Conservation (phyloP, 2,113 vertebrate species). For the Hippocampus zosterae region DNA sequence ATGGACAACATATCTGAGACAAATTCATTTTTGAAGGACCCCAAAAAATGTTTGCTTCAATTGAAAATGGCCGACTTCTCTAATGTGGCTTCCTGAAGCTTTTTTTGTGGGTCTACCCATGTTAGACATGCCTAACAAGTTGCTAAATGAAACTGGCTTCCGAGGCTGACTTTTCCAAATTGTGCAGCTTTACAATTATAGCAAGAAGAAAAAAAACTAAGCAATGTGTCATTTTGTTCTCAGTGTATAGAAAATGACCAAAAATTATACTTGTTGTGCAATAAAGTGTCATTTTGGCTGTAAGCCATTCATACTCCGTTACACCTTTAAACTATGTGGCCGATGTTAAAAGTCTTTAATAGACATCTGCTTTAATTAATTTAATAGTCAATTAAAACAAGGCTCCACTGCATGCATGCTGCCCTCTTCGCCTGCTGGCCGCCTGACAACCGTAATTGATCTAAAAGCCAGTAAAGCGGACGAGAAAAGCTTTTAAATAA, state of each 20-base stretch:
- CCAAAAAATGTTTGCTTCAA: background rate
- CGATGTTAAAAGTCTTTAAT: slow-evolving; percentile 70
- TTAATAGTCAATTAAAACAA: slow-evolving; percentile 75
- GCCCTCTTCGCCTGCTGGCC: slow-evolving; percentile 49
- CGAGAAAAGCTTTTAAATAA: slow-evolving; percentile 54
- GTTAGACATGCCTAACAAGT: background rate
- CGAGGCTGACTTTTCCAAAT: background rate
- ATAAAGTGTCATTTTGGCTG: slow-evolving; percentile 68
- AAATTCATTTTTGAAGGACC: background rate
- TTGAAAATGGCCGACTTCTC: background rate
- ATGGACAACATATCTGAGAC: background rate
- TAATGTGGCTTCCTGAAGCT: background rate
- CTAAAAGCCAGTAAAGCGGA: slow-evolving; percentile 50
- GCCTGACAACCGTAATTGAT: slow-evolving; percentile 64
- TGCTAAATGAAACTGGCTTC: background rate
- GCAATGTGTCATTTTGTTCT: background rate
- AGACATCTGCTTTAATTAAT: slow-evolving; percentile 75
- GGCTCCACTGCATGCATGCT: slow-evolving; percentile 58
- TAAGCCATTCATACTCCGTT: slow-evolving; percentile 76
- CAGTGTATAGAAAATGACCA: background rate
- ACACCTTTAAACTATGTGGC: slow-evolving; percentile 73
- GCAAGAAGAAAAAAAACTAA: background rate
- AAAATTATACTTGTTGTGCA: slow-evolving; percentile 22
- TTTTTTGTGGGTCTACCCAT: background rate
- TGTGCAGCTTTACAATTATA: background rate